Evolutionary conservation across 2,888 invertebrate genomes (phyloP).

Genomic region (Cataglyphis cursor): DNA sequence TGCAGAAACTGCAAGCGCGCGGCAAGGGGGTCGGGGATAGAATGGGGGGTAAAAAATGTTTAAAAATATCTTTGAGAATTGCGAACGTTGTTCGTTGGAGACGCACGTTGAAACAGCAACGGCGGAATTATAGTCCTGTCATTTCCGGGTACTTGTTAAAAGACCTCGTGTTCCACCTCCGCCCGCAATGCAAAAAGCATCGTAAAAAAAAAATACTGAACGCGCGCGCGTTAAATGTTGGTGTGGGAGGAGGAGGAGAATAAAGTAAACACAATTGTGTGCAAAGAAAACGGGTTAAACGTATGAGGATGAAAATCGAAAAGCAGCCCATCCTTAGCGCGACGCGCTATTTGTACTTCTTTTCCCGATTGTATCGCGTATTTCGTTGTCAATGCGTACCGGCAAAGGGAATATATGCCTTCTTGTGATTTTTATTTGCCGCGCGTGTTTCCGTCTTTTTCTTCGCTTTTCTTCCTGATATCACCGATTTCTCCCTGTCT

Average conservation of each 20-base stretch:
- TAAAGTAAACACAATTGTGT: not conserved
- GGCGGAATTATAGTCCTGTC: slow-evolving; percentile 33
- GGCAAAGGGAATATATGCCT: slow-evolving; percentile 19
- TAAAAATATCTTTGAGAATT: slow-evolving; percentile 60
- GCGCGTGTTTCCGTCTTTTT: slow-evolving; percentile 17
- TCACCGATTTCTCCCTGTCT: slow-evolving; percentile 4
- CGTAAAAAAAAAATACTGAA: slow-evolving; percentile 43
- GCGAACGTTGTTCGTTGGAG: slow-evolving; percentile 59
- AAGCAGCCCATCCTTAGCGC: not conserved
- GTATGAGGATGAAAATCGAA: not conserved
- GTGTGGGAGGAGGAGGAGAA: no score
- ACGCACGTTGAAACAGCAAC: not conserved
- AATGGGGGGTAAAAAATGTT: slow-evolving; percentile 56
- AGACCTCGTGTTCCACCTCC: not conserved
- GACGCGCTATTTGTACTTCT: slow-evolving; percentile 23
- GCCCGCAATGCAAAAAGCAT: not conserved
- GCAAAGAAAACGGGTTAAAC: slow-evolving; percentile 9
- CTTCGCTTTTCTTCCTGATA: not conserved
- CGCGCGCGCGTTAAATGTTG: slow-evolving; percentile 13
- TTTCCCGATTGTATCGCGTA: slow-evolving; percentile 27
- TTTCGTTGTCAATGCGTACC: slow-evolving; percentile 25
- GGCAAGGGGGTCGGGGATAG: not conserved
- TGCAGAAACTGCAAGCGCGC: not conserved
- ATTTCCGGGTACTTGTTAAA: slow-evolving; percentile 60
- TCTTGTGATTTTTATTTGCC: slow-evolving; percentile 39